Percentiles rank a stretch among this genome's conserved stretches.
phyloP scores from a whole-genome alignment of 2,888 invertebrate species.

The Alloplasta piceator region DNA sequence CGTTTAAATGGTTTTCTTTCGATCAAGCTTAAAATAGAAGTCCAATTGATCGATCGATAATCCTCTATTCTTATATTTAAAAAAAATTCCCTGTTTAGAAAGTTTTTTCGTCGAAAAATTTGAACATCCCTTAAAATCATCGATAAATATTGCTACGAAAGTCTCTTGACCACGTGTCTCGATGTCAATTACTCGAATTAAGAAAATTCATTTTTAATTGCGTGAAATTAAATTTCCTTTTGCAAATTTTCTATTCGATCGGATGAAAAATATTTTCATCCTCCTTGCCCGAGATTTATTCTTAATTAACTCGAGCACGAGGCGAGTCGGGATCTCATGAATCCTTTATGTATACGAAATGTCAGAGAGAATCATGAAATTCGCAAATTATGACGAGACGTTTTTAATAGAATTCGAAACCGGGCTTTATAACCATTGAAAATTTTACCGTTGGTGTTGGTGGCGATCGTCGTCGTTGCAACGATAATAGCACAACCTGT shows the following conservation, averaged over 20 bases:
- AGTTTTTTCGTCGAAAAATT: too few relatives aligned
- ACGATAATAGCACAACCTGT: constrained; percentile 77
- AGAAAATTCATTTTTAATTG: too few relatives aligned
- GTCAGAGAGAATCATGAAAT: constrained; percentile 17
- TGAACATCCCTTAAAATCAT: too few relatives aligned
- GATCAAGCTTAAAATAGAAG: too few relatives aligned
- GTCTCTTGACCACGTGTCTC: too few relatives aligned
- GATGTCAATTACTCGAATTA: too few relatives aligned
- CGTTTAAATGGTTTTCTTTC: too few relatives aligned
- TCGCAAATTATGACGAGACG: constrained; percentile 17
- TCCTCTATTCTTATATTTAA: too few relatives aligned
- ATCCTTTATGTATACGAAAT: neutral
- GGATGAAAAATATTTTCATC: neutral
- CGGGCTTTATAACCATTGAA: constrained; percentile 20
- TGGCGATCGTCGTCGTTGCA: constrained; percentile 59
- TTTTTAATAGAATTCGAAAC: constrained; percentile 44
- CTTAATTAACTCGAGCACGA: neutral
- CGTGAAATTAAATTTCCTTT: neutral
- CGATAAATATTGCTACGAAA: too few relatives aligned
- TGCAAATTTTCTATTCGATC: neutral
- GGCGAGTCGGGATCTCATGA: neutral
- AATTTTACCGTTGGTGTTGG: constrained; percentile 43
- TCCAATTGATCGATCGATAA: too few relatives aligned
- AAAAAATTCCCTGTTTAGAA: too few relatives aligned
- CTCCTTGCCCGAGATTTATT: neutral